These are phyloP conservation scores for Bufotes viridis DNA, from an alignment of 2,797 vertebrate genomes.

Conservation along the genomic window DNA sequence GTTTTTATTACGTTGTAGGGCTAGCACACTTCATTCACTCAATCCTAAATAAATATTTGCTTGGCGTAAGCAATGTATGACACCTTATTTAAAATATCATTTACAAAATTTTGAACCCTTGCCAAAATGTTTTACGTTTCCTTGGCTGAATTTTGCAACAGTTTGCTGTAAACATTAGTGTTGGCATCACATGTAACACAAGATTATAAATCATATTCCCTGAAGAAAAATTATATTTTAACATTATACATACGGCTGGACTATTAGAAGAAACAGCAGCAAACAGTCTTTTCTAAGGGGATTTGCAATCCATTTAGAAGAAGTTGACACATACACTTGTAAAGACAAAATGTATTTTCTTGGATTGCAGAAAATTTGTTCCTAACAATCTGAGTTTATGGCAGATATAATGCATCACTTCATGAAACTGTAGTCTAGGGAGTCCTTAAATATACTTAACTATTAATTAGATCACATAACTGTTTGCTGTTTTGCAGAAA, in stretches of 20 bases:
- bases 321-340: slow-evolving; percentile 48
- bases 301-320: slow-evolving; percentile 52
- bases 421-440: slow-evolving; percentile 39
- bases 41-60: slow-evolving; percentile 55
- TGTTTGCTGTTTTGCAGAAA: slow-evolving; percentile 7
- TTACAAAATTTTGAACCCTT: slow-evolving; percentile 25
- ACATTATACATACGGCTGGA: slow-evolving; percentile 34
- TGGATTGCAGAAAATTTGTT: slow-evolving; percentile 48
- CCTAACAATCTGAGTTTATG: slow-evolving; percentile 42
- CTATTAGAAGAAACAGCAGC: slow-evolving; percentile 17
- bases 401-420: slow-evolving; percentile 42
- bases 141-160: slow-evolving; percentile 50
- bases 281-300: slow-evolving; percentile 39
- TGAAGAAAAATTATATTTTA: slow-evolving; percentile 49
- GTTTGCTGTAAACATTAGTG: slow-evolving; percentile 56
- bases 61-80: slow-evolving; percentile 39
- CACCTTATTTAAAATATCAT: slow-evolving; percentile 42
- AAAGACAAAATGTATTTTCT: slow-evolving; percentile 40
- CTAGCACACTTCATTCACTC: slow-evolving; percentile 48
- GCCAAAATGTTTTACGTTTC: slow-evolving; percentile 49
- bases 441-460: slow-evolving; percentile 42
- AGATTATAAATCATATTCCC: slow-evolving; percentile 54
- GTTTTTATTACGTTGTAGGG: slow-evolving; percentile 26
- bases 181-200: slow-evolving; percentile 54
- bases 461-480: slow-evolving; percentile 35